phyloP scores from a whole-genome alignment of 2,888 invertebrate genomes.

The Ptilodon capucinus region DNA sequence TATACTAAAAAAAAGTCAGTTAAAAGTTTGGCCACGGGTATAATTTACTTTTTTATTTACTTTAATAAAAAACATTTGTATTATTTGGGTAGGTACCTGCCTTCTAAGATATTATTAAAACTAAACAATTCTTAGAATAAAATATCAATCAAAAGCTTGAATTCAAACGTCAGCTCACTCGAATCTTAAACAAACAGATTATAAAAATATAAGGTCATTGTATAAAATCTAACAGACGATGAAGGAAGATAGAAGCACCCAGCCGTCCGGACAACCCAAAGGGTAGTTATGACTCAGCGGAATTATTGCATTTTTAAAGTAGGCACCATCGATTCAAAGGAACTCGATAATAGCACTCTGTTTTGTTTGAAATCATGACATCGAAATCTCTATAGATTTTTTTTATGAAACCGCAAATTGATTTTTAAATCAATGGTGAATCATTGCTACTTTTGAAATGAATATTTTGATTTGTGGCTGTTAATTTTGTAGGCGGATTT shows the following conservation, averaged over 20 bases:
- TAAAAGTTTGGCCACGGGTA: too few species aligned
- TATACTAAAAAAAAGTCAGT: too few species aligned
- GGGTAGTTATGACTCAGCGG: conserved; percentile 72
- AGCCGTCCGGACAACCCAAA: conserved; percentile 56
- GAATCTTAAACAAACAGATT: conserved; percentile 33
- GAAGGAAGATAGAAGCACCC: conserved; percentile 53
- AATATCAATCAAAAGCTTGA: background rate
- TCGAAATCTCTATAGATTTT: conserved; percentile 5
- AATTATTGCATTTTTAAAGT: conserved; percentile 68
- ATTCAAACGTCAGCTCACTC: background rate
- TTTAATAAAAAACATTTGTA: too few species aligned
- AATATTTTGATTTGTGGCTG: conserved; percentile 39
- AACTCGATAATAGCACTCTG: conserved; percentile 71
- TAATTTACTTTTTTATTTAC: too few species aligned
- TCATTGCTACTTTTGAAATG: conserved; percentile 10
- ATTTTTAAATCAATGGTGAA: conserved; percentile 11
- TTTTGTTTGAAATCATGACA: conserved; percentile 71
- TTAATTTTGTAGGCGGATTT: conserved; percentile 8
- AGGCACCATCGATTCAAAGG: conserved; percentile 70
- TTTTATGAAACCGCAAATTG: conserved; percentile 13
- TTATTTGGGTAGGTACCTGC: too few species aligned
- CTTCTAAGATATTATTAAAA: too few species aligned
- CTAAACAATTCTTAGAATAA: background rate
- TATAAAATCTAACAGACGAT: too few species aligned
- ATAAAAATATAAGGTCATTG: conserved; percentile 40